Base-by-base conservation (phyloP, 2,797 vertebrate genomes). In the Dallia pectoralis region DNA sequence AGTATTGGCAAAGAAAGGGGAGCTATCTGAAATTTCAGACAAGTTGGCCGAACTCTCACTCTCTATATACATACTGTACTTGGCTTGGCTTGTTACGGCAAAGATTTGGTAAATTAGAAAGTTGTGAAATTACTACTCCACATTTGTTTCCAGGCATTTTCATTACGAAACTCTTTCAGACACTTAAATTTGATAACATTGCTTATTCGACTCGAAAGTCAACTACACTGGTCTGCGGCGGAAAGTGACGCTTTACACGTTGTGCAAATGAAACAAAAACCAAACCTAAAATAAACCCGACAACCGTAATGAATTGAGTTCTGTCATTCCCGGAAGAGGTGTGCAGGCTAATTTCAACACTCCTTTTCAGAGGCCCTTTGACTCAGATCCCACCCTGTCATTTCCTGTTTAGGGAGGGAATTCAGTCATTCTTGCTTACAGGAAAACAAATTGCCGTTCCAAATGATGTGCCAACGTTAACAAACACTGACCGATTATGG, bases 341-440 rank as follows among this genome's bases (percentile, higher is more conserved):
- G 68, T 67, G 66, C n/a, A 64, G 66, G 68, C n/a, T 56, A 66
- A 70, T 44, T 75, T 8, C n/a, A 44, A 78, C 64, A 18, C 69
- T 76, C 70, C 67, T 74, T 75, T 75, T 56, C 25, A 36, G 44
- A 56, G 71, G 3, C 0, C 0, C 1, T 48, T 32, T 80, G 74
- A 73, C 73, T 78, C 74, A 27, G 76, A 79, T 79, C 72, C 78
- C 81, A 82, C 79, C 79, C 79, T 79, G 53, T 49, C 71, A 78
- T 63, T 85, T 85, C 74, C 72, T 80, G 75, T 79, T 80, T 63
- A 18, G 59, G 49, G 47, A 74, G 76, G 75, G 49, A 18, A 48
- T 33, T 30, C 6, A 61, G 16, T 76, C 73, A 19, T 79, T n/a
- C n/a, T 67, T 74, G 56, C 32, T 72, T 74, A 22, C 49, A 29